Base-by-base conservation (phyloP, 2,797 vertebrate genomes). In the Myotis myotis region DNA sequence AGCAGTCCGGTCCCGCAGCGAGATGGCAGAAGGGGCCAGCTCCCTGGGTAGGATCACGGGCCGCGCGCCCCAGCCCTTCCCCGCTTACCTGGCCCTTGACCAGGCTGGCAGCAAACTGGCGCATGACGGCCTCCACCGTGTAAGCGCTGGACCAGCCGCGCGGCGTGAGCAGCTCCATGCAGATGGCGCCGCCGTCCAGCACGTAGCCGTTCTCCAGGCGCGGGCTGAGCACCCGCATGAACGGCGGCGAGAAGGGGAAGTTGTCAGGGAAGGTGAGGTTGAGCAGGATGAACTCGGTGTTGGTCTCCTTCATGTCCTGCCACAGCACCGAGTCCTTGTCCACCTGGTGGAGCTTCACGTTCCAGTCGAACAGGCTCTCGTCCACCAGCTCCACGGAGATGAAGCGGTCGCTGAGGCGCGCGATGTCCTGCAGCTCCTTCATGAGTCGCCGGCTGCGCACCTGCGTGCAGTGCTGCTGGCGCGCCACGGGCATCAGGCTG, bases 221-320 rank as follows among this genome's bases (percentile, higher is more conserved):
- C 84, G 99, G 99, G 97, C 99, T 99, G 74, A 99, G 99, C 94
- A 99, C 99, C 80, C 99, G 99, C 99, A 99, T 99, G 98, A 99
- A 99, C 76, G 99, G 99, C 75, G 99, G 99, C 78, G 99, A 99
- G 99, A 99, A 99, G 95, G 99, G 99, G 98, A 99, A 99, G 98
- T 99, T 99, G 97, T 99, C 99, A 68, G 99, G 99, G 98, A 99
- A 99, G 98, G 99, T 99, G 98, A 99, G 99, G 98, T 99, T 99
- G 96, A 99, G 99, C 96, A 99, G 98, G 97, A 99, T 99, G 98
- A 98, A 99, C 98, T 99, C 99, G 93, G 99, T 99, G 99, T 99
- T 99, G 96, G 99, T 99, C 98, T 99, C 99, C 98, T 99, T 99
- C 99, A 99, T 99, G 99, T 99, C 99, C 99, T 99, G 99, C 99